A percentile compares a stretch with the other conserved stretches of the same genome.
These are phyloP conservation scores for Herpailurus yagouaroundi DNA, from an alignment of 2,113 vertebrate genomes.

Conservation along the genomic window DNA sequence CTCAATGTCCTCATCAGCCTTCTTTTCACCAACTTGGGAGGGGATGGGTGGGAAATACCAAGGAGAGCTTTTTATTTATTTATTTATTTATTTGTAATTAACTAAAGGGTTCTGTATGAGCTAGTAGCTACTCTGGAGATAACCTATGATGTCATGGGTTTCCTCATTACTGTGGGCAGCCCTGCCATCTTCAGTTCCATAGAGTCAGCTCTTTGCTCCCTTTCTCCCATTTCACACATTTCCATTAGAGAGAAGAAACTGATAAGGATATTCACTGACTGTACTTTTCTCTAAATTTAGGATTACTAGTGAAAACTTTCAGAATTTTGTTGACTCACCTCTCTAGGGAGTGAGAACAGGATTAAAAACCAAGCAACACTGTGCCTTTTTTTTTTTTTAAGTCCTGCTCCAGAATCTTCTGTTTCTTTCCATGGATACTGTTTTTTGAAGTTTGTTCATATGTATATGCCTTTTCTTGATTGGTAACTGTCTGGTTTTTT, in stretches of 20 bases:
- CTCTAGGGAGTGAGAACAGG: neutral
- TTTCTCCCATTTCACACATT: neutral
- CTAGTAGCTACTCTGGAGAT: neutral
- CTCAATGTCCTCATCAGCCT: neutral
- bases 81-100: neutral
- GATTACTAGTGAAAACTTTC: slow-evolving; percentile 19
- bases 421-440: neutral
- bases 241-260: neutral
- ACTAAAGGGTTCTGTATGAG: neutral
- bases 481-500: neutral
- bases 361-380: neutral
- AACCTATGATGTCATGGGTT: neutral
- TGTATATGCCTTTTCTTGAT: neutral
- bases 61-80: neutral
- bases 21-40: neutral
- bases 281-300: slow-evolving; percentile 55
- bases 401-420: neutral
- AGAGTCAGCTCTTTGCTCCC: neutral
- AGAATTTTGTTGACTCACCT: slow-evolving; percentile 21
- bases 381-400: neutral
- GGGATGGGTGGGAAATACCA: neutral
- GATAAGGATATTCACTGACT: neutral
- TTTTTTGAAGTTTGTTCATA: neutral
- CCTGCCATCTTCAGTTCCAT: neutral
- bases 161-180: neutral